phyloP scores from a whole-genome alignment of 2,888 invertebrate species.

The Agapostemon virescens region DNA sequence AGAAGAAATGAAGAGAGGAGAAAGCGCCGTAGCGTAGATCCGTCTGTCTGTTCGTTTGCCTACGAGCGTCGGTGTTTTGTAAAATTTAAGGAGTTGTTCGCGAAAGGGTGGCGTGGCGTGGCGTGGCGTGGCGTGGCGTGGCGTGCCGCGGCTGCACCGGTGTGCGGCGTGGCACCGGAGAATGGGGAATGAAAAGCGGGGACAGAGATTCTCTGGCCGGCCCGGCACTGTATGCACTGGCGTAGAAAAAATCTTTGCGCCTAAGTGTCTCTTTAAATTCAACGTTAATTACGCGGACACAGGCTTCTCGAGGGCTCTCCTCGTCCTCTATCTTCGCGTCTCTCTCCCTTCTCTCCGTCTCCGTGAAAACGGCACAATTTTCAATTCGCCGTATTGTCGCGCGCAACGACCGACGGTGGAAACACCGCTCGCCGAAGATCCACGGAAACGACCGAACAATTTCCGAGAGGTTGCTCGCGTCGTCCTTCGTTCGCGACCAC shows the following conservation, averaged over 20 bases:
- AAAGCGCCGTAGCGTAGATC: constrained; percentile 45
- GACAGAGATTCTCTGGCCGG: constrained; percentile 39
- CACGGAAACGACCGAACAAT: not conserved
- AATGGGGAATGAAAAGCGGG: constrained; percentile 58
- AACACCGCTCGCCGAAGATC: not conserved
- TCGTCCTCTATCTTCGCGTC: too few species aligned
- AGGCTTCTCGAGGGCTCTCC: not conserved
- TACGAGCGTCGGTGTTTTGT: constrained; percentile 53
- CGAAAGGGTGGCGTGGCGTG: constrained; percentile 5
- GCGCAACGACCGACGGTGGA: constrained; percentile 2
- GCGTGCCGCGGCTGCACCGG: not conserved
- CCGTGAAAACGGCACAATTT: constrained; percentile 17
- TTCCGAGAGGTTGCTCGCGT: not conserved
- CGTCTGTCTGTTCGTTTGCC: constrained; percentile 39
- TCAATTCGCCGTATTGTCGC: constrained; percentile 20
- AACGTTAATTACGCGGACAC: constrained; percentile 45
- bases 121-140: constrained; percentile 1
- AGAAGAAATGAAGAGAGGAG: constrained; percentile 34
- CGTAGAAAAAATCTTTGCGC: constrained; percentile 33
- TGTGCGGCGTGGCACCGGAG: constrained; percentile 27
- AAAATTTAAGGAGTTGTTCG: constrained; percentile 67
- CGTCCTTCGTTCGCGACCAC: not conserved
- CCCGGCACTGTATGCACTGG: constrained; percentile 12
- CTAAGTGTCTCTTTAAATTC: constrained; percentile 43
- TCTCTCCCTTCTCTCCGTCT: not conserved